Evolutionary conservation across 2,888 invertebrate species (phyloP).

Genomic region (Galerucella pusilla): DNA sequence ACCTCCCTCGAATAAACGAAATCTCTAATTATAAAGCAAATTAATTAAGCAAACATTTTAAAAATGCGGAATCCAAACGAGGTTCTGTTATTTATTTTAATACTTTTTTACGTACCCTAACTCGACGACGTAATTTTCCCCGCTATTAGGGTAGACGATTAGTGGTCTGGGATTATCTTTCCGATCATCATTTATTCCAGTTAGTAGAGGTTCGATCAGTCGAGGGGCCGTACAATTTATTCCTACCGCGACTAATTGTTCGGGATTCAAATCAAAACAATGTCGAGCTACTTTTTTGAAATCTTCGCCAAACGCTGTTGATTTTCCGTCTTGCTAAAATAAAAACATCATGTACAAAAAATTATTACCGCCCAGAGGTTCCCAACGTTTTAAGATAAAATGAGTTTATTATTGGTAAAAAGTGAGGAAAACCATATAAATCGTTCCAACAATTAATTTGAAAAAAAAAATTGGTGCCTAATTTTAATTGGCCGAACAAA

Average conservation of each 20-base stretch:
- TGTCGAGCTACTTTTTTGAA: constrained; percentile 78
- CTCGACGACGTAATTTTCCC: constrained; percentile 80
- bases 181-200: constrained; percentile 67
- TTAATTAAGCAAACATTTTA: background rate
- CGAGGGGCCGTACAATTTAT: constrained; percentile 86
- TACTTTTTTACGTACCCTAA: constrained; percentile 69
- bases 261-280: constrained; percentile 71
- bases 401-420: too few species aligned
- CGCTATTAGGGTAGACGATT: constrained; percentile 94
- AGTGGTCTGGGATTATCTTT: constrained; percentile 73
- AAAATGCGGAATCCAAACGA: constrained; percentile 10
- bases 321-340: constrained; percentile 69
- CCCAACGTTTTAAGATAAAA: too few species aligned
- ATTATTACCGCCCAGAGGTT: too few species aligned
- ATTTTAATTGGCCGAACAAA: too few species aligned
- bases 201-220: constrained; percentile 72
- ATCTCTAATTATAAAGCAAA: background rate
- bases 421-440: too few species aligned
- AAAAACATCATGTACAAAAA: too few species aligned
- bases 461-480: too few species aligned
- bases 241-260: constrained; percentile 87
- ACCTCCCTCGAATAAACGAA: background rate
- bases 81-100: background rate
- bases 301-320: constrained; percentile 82
- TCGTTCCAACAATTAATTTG: too few species aligned